Evolutionary conservation across 2,888 invertebrate species (phyloP).

Genomic region (Ornithoptera alexandrae): DNA sequence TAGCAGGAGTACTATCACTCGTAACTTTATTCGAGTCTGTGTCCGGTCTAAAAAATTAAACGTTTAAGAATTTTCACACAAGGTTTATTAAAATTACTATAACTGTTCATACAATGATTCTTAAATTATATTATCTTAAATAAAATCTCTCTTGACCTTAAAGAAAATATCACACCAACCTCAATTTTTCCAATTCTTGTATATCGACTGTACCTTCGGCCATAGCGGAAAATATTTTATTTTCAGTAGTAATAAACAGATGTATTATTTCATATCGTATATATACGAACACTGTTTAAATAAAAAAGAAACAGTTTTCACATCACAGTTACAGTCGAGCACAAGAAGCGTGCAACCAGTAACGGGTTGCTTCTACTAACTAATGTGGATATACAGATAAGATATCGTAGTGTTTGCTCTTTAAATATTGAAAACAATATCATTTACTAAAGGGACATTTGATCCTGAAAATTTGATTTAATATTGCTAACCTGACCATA

Average conservation of each 20-base stretch:
- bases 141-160: neutral
- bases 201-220: slow-evolving; percentile 59
- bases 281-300: slow-evolving; percentile 30
- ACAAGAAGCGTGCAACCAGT: slow-evolving; percentile 50
- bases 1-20: slow-evolving; percentile 37
- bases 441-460: slow-evolving; percentile 50
- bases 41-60: slow-evolving; percentile 35
- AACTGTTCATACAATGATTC: too few species aligned
- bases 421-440: slow-evolving; percentile 56
- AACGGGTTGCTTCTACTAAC: slow-evolving; percentile 57
- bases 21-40: slow-evolving; percentile 35
- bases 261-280: slow-evolving; percentile 32
- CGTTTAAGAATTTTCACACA: neutral
- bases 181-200: slow-evolving; percentile 65
- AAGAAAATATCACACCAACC: slow-evolving; percentile 43
- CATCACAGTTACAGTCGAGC: slow-evolving; percentile 49
- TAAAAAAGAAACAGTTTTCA: slow-evolving; percentile 37
- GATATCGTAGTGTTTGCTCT: slow-evolving; percentile 59
- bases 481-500: slow-evolving; percentile 38
- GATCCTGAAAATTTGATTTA: slow-evolving; percentile 41
- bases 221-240: slow-evolving; percentile 40
- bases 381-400: slow-evolving; percentile 62
- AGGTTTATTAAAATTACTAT: neutral
- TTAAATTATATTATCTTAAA: too few species aligned
- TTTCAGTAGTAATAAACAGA: slow-evolving; percentile 31